A percentile compares a stretch with the other conserved stretches of the same genome.
Evolutionary conservation across 1,140 invertebrate genomes (phyloP).

Genomic region (Mesaphorura yosii): DNA sequence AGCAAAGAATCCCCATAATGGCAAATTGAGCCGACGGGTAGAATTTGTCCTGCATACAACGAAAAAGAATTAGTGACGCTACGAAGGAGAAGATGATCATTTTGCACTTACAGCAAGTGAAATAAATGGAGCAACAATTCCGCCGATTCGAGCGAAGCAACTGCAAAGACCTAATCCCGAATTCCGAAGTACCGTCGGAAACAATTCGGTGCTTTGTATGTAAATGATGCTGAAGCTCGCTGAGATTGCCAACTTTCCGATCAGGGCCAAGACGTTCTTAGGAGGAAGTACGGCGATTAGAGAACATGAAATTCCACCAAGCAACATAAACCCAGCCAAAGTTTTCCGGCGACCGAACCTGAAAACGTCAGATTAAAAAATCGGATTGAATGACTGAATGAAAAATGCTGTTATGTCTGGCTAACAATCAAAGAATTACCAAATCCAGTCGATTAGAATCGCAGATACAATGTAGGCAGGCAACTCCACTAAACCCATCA

Average conservation of each 20-base stretch:
- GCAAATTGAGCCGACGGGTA: slow-evolving; percentile 17
- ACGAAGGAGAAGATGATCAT: not conserved
- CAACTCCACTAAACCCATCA: slow-evolving; percentile 28
- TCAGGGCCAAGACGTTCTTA: slow-evolving; percentile 34
- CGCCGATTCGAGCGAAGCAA: slow-evolving; percentile 39
- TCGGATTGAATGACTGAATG: not conserved
- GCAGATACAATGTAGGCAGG: slow-evolving; percentile 27
- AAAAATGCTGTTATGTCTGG: not conserved
- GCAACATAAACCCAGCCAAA: slow-evolving; percentile 22
- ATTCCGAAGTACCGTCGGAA: slow-evolving; percentile 40
- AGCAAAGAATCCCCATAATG: slow-evolving; percentile 19
- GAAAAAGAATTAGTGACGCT: not conserved
- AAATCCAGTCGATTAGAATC: slow-evolving; percentile 25
- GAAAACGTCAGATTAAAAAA: not conserved
- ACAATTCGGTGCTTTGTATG: slow-evolving; percentile 40
- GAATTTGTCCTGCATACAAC: no score
- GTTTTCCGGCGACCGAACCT: slow-evolving; percentile 23
- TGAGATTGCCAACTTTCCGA: slow-evolving; percentile 38
- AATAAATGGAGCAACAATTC: slow-evolving; percentile 38
- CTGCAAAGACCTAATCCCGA: slow-evolving; percentile 37
- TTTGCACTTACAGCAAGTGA: slow-evolving; percentile 21
- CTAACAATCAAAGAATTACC: not conserved
- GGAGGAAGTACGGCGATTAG: slow-evolving; percentile 6
- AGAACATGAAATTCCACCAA: slow-evolving; percentile 26
- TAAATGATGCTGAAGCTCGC: slow-evolving; percentile 36